Evolutionary conservation across 2,797 vertebrate genomes (phyloP).

Genomic region (Scolopax rusticola): DNA sequence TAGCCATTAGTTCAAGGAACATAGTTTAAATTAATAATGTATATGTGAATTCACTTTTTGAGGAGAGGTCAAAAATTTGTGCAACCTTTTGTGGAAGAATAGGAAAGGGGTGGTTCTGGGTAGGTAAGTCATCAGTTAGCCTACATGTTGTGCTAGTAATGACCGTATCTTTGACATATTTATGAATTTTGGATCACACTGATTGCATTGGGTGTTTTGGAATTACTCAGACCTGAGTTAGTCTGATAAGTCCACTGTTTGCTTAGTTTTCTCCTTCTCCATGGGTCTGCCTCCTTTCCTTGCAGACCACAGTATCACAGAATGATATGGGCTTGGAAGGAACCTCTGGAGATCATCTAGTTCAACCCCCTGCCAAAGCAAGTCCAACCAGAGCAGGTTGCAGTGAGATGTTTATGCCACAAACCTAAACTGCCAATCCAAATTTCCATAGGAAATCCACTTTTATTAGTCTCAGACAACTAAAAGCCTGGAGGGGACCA

Average conservation of each 20-base stretch:
- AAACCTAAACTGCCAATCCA: too few relatives aligned
- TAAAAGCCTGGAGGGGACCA: too few relatives aligned
- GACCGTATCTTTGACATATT: accelerated
- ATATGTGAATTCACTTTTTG: background rate
- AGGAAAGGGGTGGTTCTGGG: background rate
- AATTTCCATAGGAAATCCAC: background rate
- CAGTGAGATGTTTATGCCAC: background rate
- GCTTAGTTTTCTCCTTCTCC: background rate
- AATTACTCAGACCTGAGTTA: background rate
- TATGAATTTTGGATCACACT: background rate
- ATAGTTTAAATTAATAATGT: background rate
- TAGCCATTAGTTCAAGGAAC: background rate
- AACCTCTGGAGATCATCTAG: too few relatives aligned
- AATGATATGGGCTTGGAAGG: too few relatives aligned
- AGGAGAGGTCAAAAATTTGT: background rate
- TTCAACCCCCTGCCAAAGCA: too few relatives aligned
- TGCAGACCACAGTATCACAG: background rate
- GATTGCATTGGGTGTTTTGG: background rate
- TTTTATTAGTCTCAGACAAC: background rate
- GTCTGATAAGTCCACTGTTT: background rate
- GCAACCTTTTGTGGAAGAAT: background rate
- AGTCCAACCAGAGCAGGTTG: too few relatives aligned
- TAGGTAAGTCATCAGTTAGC: too few relatives aligned
- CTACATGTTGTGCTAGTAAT: too few relatives aligned
- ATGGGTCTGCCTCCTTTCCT: background rate